Conservation (phyloP, 2,888 invertebrate species). For the Drosophila histrio region DNA sequence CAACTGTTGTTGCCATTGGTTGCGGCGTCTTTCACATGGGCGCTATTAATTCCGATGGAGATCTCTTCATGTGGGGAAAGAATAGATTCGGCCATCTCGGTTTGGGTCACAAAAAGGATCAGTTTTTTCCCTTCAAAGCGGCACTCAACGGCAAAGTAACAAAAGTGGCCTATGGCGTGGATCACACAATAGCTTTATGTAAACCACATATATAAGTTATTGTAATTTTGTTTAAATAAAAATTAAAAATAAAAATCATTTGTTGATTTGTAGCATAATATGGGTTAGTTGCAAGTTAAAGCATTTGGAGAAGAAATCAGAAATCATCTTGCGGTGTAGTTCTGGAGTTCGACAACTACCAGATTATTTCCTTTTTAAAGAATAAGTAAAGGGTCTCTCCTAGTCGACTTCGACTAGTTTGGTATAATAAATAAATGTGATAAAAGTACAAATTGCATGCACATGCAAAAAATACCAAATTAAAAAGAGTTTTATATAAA, state of each 20-base stretch:
- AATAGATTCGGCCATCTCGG: slow-evolving; percentile 94
- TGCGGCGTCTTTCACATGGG: slow-evolving; percentile 92
- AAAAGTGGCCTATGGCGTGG: slow-evolving; percentile 92
- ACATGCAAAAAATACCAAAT: too few relatives aligned
- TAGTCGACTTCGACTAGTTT: too few relatives aligned
- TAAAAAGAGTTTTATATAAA: too few relatives aligned
- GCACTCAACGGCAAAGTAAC: slow-evolving; percentile 91
- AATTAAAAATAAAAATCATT: not conserved
- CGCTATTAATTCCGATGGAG: slow-evolving; percentile 92
- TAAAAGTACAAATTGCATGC: too few relatives aligned
- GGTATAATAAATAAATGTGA: too few relatives aligned
- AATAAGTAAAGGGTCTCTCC: too few relatives aligned
- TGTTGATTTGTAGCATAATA: too few relatives aligned
- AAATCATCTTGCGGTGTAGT: too few relatives aligned
- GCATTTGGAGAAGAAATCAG: too few relatives aligned
- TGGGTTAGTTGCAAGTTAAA: too few relatives aligned
- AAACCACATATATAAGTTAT: slow-evolving; percentile 87
- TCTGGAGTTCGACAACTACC: too few relatives aligned
- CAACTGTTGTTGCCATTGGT: slow-evolving; percentile 87
- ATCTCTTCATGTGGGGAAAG: slow-evolving; percentile 96
- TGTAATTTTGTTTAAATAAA: not conserved
- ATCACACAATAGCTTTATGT: slow-evolving; percentile 92
- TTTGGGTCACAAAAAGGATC: slow-evolving; percentile 91
- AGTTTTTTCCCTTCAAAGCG: slow-evolving; percentile 94
- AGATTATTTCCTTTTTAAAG: too few relatives aligned